Conservation (phyloP, 1,140 invertebrate genomes). For the Coelopa frigida region DNA sequence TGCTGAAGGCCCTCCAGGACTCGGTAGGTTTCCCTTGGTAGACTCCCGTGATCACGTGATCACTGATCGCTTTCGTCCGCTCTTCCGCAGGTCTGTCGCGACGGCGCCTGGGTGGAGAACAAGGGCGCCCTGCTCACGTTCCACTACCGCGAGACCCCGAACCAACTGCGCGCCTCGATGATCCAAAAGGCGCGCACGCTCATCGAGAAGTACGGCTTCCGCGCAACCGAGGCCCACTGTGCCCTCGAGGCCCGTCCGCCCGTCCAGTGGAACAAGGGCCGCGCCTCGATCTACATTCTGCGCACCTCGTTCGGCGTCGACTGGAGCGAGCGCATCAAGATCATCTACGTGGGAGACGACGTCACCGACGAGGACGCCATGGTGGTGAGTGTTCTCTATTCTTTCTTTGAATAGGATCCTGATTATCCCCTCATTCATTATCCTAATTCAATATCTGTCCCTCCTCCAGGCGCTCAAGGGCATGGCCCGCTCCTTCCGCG, state of each 20-base stretch:
- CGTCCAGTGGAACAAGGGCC: conserved; percentile 83
- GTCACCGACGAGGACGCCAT: conserved; percentile 87
- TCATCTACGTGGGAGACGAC: conserved; percentile 87
- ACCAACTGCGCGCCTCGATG: conserved; percentile 55
- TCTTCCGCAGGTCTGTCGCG: conserved; percentile 58
- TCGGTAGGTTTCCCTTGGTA: conserved; percentile 58
- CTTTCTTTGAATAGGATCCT: neutral
- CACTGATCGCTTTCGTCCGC: neutral
- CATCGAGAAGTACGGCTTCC: conserved; percentile 70
- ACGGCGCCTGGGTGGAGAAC: conserved; percentile 88
- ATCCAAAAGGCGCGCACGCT: conserved; percentile 61
- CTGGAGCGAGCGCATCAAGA: conserved; percentile 83
- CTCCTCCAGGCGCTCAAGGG: conserved; percentile 66
- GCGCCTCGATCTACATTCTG: conserved; percentile 82
- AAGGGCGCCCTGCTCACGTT: conserved; percentile 82
- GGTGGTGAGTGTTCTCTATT: conserved; percentile 53
- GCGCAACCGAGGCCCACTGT: conserved; percentile 68
- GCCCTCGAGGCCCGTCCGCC: conserved; percentile 82
- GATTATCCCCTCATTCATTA: neutral
- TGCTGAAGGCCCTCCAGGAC: conserved; percentile 74
- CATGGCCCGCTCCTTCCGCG: conserved; percentile 85
- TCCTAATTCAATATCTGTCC: neutral
- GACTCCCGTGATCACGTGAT: no score
- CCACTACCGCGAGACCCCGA: conserved; percentile 78
- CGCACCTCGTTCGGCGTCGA: conserved; percentile 83